Evolutionary conservation across 1,140 invertebrate species (phyloP), one percentile per base, ranked within the genome.

Genomic region (Drosophila biarmipes): DNA sequence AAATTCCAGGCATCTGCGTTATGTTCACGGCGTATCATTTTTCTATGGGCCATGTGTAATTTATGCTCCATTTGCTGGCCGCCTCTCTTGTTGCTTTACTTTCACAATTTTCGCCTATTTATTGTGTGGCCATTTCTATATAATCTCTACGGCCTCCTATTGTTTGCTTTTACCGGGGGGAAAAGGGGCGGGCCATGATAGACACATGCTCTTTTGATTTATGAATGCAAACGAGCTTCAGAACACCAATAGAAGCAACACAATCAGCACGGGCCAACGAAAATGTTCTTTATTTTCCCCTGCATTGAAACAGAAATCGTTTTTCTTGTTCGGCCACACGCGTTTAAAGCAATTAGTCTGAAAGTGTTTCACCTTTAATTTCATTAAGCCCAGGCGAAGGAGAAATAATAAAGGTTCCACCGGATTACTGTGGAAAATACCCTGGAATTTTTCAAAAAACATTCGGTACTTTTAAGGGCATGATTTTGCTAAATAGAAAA

Each of bases 31-130:
- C 74, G 69, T 79, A 86, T 86, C 82, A 86, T 86, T 82, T 86
- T 87, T 86, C 82, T 86, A 86, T 86, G 78, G 66, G 82, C 82
- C 79, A 86, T 86, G 82, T 89, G 84, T 86, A 86, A 86, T 86
- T 87, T 86, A 86, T 86, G 84, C 82, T 78, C 78, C 78, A 86
- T 89, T 86, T 82, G 82, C 54, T 80, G 63, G 64, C 34, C 62
- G 38, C 42, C 54, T 43, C 55, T 77, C 54, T 66, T 80, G 72
- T 78, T 73, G 62, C 61, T 81, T 75, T 71, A 74, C 77, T 71
- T 78, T 78, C 78, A 66, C 73, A 87, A 64, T 78, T 86, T 87
- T 67, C 64, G 77, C 63, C 78, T 85, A 80, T 81, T 72, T 87
- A 87, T 75, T 82, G 78, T 87, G 82, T 46, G 82, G 82, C 82